Conservation (phyloP, 2,888 invertebrate species). For the Strigamia crassipes region DNA sequence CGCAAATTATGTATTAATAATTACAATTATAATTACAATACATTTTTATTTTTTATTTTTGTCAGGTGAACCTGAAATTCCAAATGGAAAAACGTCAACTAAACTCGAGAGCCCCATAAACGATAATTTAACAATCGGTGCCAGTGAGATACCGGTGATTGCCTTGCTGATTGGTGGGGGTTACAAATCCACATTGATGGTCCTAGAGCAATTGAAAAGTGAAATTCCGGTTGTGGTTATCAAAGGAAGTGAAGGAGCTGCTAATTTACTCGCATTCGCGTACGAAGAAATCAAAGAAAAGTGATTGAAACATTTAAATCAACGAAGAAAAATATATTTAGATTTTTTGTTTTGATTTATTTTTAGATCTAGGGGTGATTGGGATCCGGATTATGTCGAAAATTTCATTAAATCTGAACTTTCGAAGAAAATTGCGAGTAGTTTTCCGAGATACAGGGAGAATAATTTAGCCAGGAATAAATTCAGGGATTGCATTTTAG, state of each 20-base stretch:
- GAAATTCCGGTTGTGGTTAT: slow-evolving; percentile 59
- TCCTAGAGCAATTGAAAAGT: slow-evolving; percentile 57
- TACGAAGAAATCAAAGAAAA: slow-evolving; percentile 57
- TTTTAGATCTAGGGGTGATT: slow-evolving; percentile 50
- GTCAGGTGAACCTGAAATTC: neutral
- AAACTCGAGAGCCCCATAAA: slow-evolving; percentile 30
- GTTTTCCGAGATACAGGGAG: slow-evolving; percentile 57
- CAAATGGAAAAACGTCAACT: slow-evolving; percentile 2
- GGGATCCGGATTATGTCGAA: slow-evolving; percentile 57
- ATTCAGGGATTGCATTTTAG: slow-evolving; percentile 58
- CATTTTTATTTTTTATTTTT: no score
- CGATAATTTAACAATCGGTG: slow-evolving; percentile 50
- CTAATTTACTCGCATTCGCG: slow-evolving; percentile 58
- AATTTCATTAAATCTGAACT: slow-evolving; percentile 58
- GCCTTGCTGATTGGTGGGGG: slow-evolving; percentile 59
- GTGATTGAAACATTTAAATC: slow-evolving; percentile 48
- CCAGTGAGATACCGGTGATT: slow-evolving; percentile 56
- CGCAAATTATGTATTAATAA: no score
- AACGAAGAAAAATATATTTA: neutral
- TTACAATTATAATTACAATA: no score
- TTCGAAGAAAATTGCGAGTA: slow-evolving; percentile 56
- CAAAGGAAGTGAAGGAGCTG: slow-evolving; percentile 58
- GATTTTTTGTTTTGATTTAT: neutral
- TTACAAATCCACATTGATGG: slow-evolving; percentile 56
- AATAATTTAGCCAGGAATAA: slow-evolving; percentile 57